Evolutionary conservation across 2,113 vertebrate genomes (phyloP).

Genomic region (Leucosticte australis): DNA sequence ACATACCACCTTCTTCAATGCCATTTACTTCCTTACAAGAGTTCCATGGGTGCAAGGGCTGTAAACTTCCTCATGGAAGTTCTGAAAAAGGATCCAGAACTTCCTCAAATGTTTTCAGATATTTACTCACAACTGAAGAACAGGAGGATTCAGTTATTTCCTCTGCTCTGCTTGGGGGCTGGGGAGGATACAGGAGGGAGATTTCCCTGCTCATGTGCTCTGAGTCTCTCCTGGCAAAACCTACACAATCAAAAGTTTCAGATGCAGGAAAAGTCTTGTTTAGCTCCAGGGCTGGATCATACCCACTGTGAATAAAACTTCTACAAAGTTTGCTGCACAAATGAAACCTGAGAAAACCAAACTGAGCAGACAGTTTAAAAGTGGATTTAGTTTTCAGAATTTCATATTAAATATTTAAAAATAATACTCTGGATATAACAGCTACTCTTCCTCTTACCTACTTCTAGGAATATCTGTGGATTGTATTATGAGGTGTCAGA

Average conservation of each 20-base stretch:
- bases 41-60: not conserved
- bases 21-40: not conserved
- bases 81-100: not conserved
- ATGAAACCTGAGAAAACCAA: not conserved
- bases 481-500: not conserved
- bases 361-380: not conserved
- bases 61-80: not conserved
- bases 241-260: constrained; percentile 1
- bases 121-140: not conserved
- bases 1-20: not conserved
- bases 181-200: not conserved
- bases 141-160: not conserved
- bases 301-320: not conserved
- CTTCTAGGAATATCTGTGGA: not conserved
- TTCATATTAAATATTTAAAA: constrained; percentile 1
- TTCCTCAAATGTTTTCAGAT: not conserved
- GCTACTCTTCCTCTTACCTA: not conserved
- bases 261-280: not conserved
- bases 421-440: not conserved
- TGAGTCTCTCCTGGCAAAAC: not conserved
- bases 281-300: constrained; percentile 5
- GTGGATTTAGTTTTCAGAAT: not conserved
- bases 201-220: not conserved
- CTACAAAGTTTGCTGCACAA: not conserved
- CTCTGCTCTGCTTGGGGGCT: not conserved